Base-by-base conservation (phyloP, 1,140 invertebrate genomes). In the Chlorops oryzae region DNA sequence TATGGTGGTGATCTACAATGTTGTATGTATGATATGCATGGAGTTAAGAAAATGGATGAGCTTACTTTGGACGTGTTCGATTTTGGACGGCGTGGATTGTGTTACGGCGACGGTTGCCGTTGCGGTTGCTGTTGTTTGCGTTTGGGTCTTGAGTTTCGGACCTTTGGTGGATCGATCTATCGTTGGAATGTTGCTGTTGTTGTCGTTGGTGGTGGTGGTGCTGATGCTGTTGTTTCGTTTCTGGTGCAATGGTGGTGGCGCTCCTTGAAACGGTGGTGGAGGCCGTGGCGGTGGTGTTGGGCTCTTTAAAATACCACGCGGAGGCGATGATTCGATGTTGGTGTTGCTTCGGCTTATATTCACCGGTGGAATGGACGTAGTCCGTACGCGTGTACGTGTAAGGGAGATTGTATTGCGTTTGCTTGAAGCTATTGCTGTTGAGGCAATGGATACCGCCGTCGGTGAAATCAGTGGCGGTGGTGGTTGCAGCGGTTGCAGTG, bases 51-150 rank as follows among this genome's bases (percentile, higher is more conserved):
- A 45, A 53, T 45, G 20, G 44, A 27, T 22, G 20, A 43, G 25
- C 42, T 64, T 64, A 64, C 62, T 64, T 64, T 64, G 62, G 6
- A 62, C 62, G 51, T 52, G 52, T 45, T 62, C 62, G 61, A 59
- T 50, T 47, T 53, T 56, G 42, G 52, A 56, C 45, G 57, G 51
- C 5, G 47, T 45, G 42, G n/a, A 22, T 32, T 32, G 28, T 32
- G 9, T 32, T 10, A 32, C 15, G 28, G 28, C 28, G 28, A 9
- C 28, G 28, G 9, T 32, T 9, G 9, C 9, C 28, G 37, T n/a
- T 32, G 27, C n/a, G 7, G 27, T 32, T 7, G 27, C n/a, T 32
- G 27, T 32, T 32, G 27, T 32, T 32, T 7, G 7, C 7, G n/a
- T 32, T 7, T 7, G 27, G n/a, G n/a, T n/a, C n/a, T n/a, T n/a